Base-by-base conservation (phyloP, 2,797 vertebrate species). In the Parambassis ranga region DNA sequence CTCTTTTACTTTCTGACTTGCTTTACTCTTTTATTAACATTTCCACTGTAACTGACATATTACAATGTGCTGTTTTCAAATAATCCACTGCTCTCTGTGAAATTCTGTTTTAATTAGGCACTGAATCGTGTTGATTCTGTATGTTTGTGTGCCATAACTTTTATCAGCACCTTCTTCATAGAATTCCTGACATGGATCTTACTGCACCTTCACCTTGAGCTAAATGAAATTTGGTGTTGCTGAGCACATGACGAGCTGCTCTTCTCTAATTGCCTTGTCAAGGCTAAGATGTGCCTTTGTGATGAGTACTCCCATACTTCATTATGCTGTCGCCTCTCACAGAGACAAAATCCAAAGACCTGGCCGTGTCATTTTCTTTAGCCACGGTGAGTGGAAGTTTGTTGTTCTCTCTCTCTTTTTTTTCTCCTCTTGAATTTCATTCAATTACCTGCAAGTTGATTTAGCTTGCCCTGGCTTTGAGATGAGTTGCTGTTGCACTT, bases 21-120 rank as follows among this genome's bases (percentile, higher is more conserved):
- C 49, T 58, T 81, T 60, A 26, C 48, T 52, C 70, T 75, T 75
- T 73, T 65, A 81, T 77, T 70, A 79, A 77, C 43, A 68, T 81
- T 56, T 64, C 39, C 44, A 68, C 44, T 0, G 6, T 51, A 57
- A 65, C 36, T 62, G 75, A 66, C 61, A 51, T 65, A 77, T 77
- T 70, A 57, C 60, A 71, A 44, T 48, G 37, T 51, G 35, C 36
- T 9, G 39, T 58, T 58, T 66, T 82, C 57, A 71, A 52, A 59
- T 47, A 46, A 71, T 47, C 67, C 51, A 37, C 44, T 42, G 31
- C 52, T 1, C 39, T 46, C 49, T 56, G 24, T 47, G 46, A 46
- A 31, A 44, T 7, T 6, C 8, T 10, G 27, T 15, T 53, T 62
- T 35, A 13, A 18, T 14, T 24, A 35, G 38, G 42, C 32, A 20